phyloP scores from a whole-genome alignment of 2,113 vertebrate genomes.

The Apus apus region DNA sequence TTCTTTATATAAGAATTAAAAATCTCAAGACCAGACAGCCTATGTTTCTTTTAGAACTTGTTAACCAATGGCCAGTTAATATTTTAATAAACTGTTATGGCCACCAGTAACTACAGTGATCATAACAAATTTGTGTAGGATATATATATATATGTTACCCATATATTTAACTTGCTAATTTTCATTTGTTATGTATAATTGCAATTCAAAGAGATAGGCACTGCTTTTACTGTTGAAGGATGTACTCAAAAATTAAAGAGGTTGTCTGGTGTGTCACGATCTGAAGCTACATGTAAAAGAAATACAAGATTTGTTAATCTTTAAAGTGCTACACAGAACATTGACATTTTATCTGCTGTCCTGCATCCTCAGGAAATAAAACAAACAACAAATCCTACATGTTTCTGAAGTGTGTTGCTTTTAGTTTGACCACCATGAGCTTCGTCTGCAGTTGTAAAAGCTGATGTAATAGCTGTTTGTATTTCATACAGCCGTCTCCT shows the following conservation, averaged over 20 bases:
- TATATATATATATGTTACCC: background rate
- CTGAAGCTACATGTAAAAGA: slow-evolving; percentile 4
- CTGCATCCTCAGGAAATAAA: background rate
- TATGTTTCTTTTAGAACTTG: background rate
- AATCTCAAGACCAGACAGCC: background rate
- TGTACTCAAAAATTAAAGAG: background rate
- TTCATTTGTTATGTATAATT: slow-evolving; percentile 23
- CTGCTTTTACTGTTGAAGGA: background rate
- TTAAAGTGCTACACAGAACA: slow-evolving; percentile 7
- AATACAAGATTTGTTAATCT: slow-evolving; percentile 32
- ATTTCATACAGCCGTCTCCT: slow-evolving; percentile 24
- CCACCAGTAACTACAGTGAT: slow-evolving; percentile 13
- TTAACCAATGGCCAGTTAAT: slow-evolving; percentile 21
- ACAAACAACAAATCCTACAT: background rate
- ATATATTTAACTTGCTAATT: slow-evolving; percentile 32
- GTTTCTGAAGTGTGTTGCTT: slow-evolving; percentile 47
- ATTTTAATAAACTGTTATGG: slow-evolving; percentile 41
- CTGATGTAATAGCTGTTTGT: slow-evolving; percentile 40
- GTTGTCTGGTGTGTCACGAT: background rate
- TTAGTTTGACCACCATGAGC: slow-evolving; percentile 45
- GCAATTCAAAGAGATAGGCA: background rate
- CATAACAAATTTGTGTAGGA: slow-evolving; percentile 9
- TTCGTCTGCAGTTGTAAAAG: slow-evolving; percentile 54
- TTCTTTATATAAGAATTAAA: background rate
- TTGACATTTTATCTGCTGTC: slow-evolving; percentile 32